A percentile compares a stretch with the other conserved stretches of the same genome.
phyloP scores from a whole-genome alignment of 1,140 invertebrate species.

The Amphibalanus amphitrite region DNA sequence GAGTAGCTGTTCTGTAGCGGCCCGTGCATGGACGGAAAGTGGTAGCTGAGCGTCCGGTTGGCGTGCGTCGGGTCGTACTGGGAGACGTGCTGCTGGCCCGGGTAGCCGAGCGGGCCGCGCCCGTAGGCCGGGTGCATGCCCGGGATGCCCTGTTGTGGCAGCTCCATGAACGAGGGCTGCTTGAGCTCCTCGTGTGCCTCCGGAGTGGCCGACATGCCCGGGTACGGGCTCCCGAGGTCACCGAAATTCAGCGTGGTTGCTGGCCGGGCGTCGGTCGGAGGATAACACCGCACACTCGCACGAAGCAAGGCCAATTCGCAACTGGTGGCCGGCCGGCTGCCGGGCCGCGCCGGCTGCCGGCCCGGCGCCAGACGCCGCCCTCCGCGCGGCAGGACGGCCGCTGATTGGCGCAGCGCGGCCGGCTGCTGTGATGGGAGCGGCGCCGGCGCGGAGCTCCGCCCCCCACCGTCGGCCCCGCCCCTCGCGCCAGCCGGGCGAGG shows the following conservation, averaged over 20 bases:
- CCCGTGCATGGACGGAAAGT: conserved; percentile 23
- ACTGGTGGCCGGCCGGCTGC: not conserved
- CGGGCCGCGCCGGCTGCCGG: too few relatives aligned
- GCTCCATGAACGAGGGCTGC: conserved; percentile 30
- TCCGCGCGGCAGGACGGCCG: not conserved
- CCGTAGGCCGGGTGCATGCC: conserved; percentile 15
- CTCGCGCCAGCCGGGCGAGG: not conserved
- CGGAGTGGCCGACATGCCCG: conserved; percentile 23
- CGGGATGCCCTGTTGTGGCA: conserved; percentile 24
- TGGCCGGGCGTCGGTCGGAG: not conserved
- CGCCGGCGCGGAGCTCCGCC: too few relatives aligned
- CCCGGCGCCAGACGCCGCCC: not conserved
- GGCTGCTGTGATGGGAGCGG: not conserved
- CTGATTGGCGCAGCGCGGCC: not conserved
- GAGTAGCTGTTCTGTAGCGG: conserved; percentile 19
- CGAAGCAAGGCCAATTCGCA: not conserved
- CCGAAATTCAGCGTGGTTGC: conserved; percentile 24
- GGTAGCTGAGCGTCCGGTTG: conserved; percentile 21
- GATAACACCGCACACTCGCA: not conserved
- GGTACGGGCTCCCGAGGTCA: conserved; percentile 21
- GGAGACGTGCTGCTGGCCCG: not conserved
- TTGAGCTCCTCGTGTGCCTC: conserved; percentile 24
- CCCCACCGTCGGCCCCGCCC: too few relatives aligned
- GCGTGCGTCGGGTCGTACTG: not conserved
- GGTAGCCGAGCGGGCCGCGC: not conserved